Evolutionary conservation across 2,113 vertebrate species (phyloP).

Genomic region (Herpetotheres cachinnans): DNA sequence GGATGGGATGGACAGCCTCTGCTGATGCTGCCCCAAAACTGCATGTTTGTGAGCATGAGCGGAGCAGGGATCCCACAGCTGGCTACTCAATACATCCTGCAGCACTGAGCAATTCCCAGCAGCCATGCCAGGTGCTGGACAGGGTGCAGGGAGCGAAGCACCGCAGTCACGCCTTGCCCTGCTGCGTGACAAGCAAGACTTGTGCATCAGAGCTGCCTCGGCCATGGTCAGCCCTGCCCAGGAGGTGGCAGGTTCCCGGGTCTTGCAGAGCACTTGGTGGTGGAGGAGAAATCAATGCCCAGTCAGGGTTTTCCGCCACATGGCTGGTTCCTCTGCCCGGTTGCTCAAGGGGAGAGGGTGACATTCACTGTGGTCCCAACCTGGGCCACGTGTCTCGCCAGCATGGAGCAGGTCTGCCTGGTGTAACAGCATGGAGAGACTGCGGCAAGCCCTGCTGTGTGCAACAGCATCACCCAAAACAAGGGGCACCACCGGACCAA

Average conservation of each 20-base stretch:
- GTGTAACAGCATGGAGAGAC: background rate
- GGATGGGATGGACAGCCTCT: background rate
- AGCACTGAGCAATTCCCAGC: background rate
- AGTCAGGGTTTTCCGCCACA: background rate
- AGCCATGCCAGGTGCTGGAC: background rate
- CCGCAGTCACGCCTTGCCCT: rapidly evolving
- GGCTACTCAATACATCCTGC: background rate
- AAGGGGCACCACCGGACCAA: rapidly evolving
- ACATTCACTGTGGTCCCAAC: rapidly evolving
- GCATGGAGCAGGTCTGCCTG: background rate
- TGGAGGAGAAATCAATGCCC: background rate
- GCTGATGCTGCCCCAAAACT: background rate
- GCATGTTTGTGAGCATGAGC: background rate
- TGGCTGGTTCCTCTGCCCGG: background rate
- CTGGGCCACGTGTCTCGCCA: rapidly evolving
- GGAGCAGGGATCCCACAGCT: background rate
- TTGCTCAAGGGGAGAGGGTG: rapidly evolving
- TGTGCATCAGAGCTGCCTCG: rapidly evolving
- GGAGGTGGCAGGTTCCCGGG: background rate
- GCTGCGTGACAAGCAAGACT: background rate
- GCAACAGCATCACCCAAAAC: background rate
- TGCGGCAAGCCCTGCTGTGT: background rate
- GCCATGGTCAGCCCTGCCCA: rapidly evolving
- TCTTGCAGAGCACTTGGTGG: background rate
- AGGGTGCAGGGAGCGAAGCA: background rate